Evolutionary conservation across 2,888 invertebrate genomes (phyloP).

Genomic region (Drosophila kambysellisi): DNA sequence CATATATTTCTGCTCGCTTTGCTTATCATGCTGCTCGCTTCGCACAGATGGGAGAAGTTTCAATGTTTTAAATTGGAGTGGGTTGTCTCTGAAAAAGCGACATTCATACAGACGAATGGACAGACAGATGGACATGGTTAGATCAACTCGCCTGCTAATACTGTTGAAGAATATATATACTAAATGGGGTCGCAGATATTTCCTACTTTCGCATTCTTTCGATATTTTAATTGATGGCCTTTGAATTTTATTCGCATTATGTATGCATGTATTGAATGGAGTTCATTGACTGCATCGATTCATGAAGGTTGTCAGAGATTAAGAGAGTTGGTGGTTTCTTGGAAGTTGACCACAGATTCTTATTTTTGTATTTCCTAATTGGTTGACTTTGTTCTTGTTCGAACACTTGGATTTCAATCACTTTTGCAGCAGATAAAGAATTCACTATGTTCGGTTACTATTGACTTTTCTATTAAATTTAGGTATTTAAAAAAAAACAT

Average conservation of each 20-base stretch:
- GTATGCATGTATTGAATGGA: background rate
- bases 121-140: background rate
- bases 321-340: background rate
- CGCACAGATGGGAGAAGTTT: background rate
- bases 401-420: background rate
- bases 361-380: background rate
- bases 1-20: background rate
- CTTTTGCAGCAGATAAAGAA: too few relatives aligned
- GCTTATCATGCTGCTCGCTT: constrained; percentile 1
- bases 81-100: background rate
- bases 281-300: background rate
- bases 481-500: too few relatives aligned
- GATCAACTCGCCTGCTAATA: background rate
- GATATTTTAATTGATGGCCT: background rate
- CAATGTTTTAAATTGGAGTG: background rate
- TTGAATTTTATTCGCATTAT: background rate
- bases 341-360: background rate
- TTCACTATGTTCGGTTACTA: too few relatives aligned
- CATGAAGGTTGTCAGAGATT: background rate
- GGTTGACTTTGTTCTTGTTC: background rate
- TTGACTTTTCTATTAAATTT: too few relatives aligned
- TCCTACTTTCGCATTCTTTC: background rate
- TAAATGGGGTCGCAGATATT: background rate
- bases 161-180: background rate
- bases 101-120: background rate